phyloP scores from a whole-genome alignment of 2,797 vertebrate genomes.

The Acestrorhynchus altus region DNA sequence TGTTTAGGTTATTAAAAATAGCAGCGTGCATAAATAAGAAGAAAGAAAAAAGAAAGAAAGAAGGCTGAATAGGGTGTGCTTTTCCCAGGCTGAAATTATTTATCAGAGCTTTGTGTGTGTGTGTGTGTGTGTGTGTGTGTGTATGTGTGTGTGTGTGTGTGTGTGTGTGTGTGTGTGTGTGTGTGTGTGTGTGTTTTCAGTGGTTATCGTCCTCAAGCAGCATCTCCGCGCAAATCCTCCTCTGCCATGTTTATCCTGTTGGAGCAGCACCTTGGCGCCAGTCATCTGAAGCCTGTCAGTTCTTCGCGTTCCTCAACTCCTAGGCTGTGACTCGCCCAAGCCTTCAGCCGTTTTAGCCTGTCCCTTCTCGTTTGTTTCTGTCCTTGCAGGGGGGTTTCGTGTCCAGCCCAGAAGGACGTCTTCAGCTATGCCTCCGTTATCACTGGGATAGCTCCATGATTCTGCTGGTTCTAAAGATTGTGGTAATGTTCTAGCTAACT shows the following conservation, averaged over 20 bases:
- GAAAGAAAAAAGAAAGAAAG: background rate
- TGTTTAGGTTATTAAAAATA: background rate
- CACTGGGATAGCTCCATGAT: background rate
- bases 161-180: background rate
- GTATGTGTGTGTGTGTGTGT: no score
- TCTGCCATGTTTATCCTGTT: constrained; percentile 73
- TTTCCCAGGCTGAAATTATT: constrained; percentile 7
- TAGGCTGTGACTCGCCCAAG: constrained; percentile 60
- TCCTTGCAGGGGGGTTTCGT: background rate
- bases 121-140: background rate
- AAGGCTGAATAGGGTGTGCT: background rate
- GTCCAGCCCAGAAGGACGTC: constrained; percentile 8
- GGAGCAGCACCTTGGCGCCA: constrained; percentile 82
- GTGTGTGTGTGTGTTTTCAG: background rate
- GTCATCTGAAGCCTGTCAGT: constrained; percentile 79
- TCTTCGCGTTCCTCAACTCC: constrained; percentile 76
- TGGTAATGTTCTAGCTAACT: background rate
- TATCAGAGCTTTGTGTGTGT: background rate
- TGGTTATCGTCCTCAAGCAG: constrained; percentile 20
- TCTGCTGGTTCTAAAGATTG: background rate
- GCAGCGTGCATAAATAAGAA: background rate
- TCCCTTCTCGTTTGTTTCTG: constrained; percentile 11
- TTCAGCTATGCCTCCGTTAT: background rate
- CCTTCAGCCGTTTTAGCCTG: constrained; percentile 42
- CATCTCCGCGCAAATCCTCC: constrained; percentile 37